Base-by-base conservation (phyloP, 1,140 invertebrate species). In the Pseudomyrmex concolor region DNA sequence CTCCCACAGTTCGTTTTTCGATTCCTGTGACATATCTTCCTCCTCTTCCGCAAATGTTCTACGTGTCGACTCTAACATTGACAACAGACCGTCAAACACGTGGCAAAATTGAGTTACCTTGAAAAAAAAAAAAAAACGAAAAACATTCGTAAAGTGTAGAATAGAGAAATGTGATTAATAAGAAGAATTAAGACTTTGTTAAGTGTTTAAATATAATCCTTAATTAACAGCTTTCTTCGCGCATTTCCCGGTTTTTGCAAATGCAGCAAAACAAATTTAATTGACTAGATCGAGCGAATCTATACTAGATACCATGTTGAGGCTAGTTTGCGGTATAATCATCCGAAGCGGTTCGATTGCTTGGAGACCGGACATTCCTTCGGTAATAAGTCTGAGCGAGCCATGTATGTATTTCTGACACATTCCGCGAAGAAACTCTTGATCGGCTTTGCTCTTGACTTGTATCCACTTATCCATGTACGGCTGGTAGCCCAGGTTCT, bases 401-500 rank as follows among this genome's bases (percentile, higher is more conserved):
- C 95, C 94, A 0, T 95, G 94, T 1, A 98, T 95, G 90, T 98
- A 97, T 93, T 97, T 96, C 12, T 97, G 95, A 93, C 96, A 97
- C 19, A 97, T 91, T 34, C 94, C 92, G 5, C 92, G 90, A 22
- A 97, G 91, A 59, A 95, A 91, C 71, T 95, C 93, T 25, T 93
- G 93, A 86, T 97, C 96, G 8, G 94, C 92, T 34, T 93, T 90
- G 72, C 93, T 93, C 78, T 92, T 91, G 91, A 66, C 94, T 91
- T 77, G 93, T 84, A 93, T 94, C 96, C 96, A 98, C 91, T 96
- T 96, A 55, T 97, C 94, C 97, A 98, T 98, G 93, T 96, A 98
- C 0, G 98, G 97, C 84, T 96, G 94, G 91, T 97, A 98, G 0
- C 97, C 97, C 43, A 99, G 94, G 94, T 98, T 98, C 92, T 98